A percentile compares a stretch with the other conserved stretches of the same genome.
These are phyloP conservation scores for Prietella phreatophila DNA, from an alignment of 2,113 vertebrate genomes.

Conservation along the genomic window DNA sequence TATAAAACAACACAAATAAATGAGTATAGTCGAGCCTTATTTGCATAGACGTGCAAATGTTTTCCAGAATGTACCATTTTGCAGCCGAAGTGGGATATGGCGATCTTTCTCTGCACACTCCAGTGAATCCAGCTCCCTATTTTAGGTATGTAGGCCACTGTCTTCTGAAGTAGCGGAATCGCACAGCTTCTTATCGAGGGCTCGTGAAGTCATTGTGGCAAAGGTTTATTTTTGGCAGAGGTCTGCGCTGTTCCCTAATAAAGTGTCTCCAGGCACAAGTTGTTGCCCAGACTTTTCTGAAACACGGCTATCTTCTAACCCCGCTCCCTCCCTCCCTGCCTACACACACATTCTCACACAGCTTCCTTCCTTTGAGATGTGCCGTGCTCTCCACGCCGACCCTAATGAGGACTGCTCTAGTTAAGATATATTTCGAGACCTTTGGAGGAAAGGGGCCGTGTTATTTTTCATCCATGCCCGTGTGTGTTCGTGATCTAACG, in stretches of 20 bases:
- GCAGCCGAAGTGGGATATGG: constrained; percentile 8
- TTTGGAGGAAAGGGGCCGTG: constrained; percentile 15
- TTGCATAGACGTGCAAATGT: not conserved
- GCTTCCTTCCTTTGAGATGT: constrained; percentile 38
- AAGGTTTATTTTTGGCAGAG: constrained; percentile 46
- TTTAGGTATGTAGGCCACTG: constrained; percentile 67
- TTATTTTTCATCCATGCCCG: constrained; percentile 2
- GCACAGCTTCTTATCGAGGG: constrained; percentile 55
- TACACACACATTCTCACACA: constrained; percentile 5
- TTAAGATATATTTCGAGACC: constrained; percentile 30
- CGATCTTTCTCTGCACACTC: constrained; percentile 35
- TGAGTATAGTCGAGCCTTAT: not conserved
- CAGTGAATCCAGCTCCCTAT: constrained; percentile 63
- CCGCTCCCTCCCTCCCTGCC: no score
- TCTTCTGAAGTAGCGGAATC: constrained; percentile 60
- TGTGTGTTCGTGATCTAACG: constrained; percentile 39
- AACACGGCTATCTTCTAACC: constrained; percentile 1
- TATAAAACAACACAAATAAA: not conserved
- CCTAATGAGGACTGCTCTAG: constrained; percentile 19
- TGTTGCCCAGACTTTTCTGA: constrained; percentile 41
- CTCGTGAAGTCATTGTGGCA: constrained; percentile 52
- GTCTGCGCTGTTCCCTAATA: constrained; percentile 44
- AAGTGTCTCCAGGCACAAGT: constrained; percentile 43
- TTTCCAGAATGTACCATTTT: constrained; percentile 26
- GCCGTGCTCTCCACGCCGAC: not conserved